These are phyloP conservation scores for Melanotaenia boesemani DNA, from an alignment of 2,797 vertebrate genomes.

Conservation along the genomic window DNA sequence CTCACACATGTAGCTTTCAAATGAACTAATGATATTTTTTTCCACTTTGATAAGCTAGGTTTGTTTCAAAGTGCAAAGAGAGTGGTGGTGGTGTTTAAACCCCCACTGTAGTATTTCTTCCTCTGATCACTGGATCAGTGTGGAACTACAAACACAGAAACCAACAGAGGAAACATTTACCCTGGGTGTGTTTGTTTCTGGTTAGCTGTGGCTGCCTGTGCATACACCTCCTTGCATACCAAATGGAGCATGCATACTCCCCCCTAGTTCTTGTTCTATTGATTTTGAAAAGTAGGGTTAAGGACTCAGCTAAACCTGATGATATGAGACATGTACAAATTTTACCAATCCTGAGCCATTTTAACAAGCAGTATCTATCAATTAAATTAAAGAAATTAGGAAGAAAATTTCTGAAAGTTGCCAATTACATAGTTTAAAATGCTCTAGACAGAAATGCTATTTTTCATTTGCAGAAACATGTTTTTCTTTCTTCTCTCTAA, in stretches of 20 bases:
- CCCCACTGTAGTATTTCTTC: slow-evolving; percentile 47
- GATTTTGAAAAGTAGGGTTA: slow-evolving; percentile 41
- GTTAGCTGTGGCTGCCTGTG: slow-evolving; percentile 48
- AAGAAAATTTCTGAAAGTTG: slow-evolving; percentile 6
- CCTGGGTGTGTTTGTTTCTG: slow-evolving; percentile 68
- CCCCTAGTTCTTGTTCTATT: slow-evolving; percentile 70
- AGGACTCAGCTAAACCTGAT: slow-evolving; percentile 40
- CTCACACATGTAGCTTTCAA: slow-evolving; percentile 7
- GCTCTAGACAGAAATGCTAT: background rate
- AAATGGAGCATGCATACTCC: slow-evolving; percentile 48
- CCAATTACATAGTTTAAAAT: slow-evolving; percentile 8
- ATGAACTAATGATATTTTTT: slow-evolving; percentile 14
- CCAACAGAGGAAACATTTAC: slow-evolving; percentile 71
- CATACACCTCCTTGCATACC: slow-evolving; percentile 55
- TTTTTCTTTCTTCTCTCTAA: slow-evolving; percentile 36
- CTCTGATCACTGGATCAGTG: slow-evolving; percentile 64
- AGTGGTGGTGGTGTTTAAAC: slow-evolving; percentile 44
- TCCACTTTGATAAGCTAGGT: slow-evolving; percentile 37
- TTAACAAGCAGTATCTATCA: background rate
- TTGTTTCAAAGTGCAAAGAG: slow-evolving; percentile 21
- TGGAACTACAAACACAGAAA: slow-evolving; percentile 58
- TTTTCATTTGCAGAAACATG: slow-evolving; percentile 41
- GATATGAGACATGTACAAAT: slow-evolving; percentile 25
- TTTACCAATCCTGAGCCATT: background rate
- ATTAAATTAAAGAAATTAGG: background rate